Base-by-base conservation (phyloP, 2,113 vertebrate species). In the Phainopepla nitens region DNA sequence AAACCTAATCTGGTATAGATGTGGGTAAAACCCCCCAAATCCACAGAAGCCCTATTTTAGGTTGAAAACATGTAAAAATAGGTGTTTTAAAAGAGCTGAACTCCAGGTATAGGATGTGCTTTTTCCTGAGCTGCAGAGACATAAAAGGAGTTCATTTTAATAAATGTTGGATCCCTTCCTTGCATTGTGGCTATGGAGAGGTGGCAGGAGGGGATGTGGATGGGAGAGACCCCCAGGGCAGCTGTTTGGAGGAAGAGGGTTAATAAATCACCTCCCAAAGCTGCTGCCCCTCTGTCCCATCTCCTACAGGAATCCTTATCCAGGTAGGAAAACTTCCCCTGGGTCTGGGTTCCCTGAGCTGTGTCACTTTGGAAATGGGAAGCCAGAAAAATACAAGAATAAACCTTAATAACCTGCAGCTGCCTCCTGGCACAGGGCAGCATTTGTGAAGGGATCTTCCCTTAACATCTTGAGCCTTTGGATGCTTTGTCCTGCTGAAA, bases 111-210 rank as follows among this genome's bases (percentile, higher is more conserved):
- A 25, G 22, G 28, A 25, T 47, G 22, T 72, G 25, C 4, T 64
- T 73, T 80, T 27, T 57, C 13, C 39, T 23, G 10, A 73, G 36
- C 17, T 33, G 23, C 41, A 77, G 58, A 70, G 54, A 24, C 10
- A 53, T 3, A 10, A 53, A 57, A 35, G 5, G 56, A 71, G 28
- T 56, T 87, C 11, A 14, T 20, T 89, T 70, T 45, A 66, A 35
- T 42, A 24, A 15, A 17, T 2, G 13, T 65, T 28, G n/a, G 21
- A 35, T 27, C 27, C 2, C 3, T 58, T 23, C 4, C 1, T 53
- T 1, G 1, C 14, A 47, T n/a, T 2, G 13, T 1, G 5, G 28
- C 76, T 27, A 1, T 8, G 42, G 31, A 19, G 56, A 57, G 47
- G 39, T 28, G 56, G 27, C 66, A 68, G 69, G 58, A 82, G 35